Conservation (phyloP, 2,797 vertebrate genomes). For the Glyptemys insculpta region DNA sequence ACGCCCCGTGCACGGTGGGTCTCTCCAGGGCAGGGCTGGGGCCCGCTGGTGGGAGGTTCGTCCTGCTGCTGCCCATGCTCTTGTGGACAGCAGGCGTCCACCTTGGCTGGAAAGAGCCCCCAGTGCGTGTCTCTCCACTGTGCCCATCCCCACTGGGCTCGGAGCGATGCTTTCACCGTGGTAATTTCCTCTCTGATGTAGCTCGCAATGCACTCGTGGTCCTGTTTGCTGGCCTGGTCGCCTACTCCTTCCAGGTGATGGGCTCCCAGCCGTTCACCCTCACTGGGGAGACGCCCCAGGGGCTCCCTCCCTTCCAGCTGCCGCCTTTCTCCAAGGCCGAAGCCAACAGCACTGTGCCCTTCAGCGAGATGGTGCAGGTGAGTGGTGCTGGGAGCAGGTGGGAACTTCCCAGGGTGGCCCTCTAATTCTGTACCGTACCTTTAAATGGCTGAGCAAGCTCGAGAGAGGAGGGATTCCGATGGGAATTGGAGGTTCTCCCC, state of each 20-base stretch:
- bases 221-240: constrained; percentile 85
- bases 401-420: accelerated
- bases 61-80: neutral
- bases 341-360: constrained; percentile 85
- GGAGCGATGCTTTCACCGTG: accelerated
- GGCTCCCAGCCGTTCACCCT: constrained; percentile 87
- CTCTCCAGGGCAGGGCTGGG: neutral
- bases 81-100: neutral
- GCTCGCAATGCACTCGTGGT: constrained; percentile 93
- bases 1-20: neutral
- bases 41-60: neutral
- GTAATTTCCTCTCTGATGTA: constrained; percentile 35
- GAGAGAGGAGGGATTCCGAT: too few species aligned
- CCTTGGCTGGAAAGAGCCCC: neutral
- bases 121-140: accelerated
- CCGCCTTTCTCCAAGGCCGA: constrained; percentile 86
- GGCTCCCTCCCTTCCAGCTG: constrained; percentile 86
- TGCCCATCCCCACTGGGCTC: accelerated
- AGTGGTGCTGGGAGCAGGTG: neutral
- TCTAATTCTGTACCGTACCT: neutral
- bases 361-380: constrained; percentile 85
- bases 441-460: neutral
- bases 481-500: neutral
- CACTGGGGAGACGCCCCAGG: constrained; percentile 87
- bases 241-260: constrained; percentile 84